Percentiles rank a stretch among this genome's conserved stretches.
These are phyloP conservation scores for Unio pictorum DNA, from an alignment of 2,888 invertebrate genomes.

Conservation along the genomic window DNA sequence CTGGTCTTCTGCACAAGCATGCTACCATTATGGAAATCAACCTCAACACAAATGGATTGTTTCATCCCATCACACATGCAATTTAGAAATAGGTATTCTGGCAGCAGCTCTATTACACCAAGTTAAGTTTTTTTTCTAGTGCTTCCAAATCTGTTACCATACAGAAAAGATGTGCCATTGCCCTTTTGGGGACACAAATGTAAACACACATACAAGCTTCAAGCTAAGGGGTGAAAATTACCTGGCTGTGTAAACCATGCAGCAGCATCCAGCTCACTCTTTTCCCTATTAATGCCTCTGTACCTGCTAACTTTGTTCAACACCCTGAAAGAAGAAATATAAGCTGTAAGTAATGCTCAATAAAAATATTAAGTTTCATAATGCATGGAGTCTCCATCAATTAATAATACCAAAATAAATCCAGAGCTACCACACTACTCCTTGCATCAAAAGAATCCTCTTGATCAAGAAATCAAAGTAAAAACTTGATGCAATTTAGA, in stretches of 20 bases:
- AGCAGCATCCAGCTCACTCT: constrained; percentile 66
- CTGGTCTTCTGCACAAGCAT: too few species aligned
- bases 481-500: too few species aligned
- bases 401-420: background rate
- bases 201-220: background rate
- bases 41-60: too few species aligned
- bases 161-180: too few species aligned
- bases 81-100: too few species aligned
- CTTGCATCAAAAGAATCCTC: background rate
- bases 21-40: too few species aligned
- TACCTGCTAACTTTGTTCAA: constrained; percentile 64
- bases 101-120: too few species aligned
- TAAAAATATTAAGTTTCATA: background rate
- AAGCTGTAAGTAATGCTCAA: background rate
- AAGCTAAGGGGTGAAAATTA: constrained; percentile 18
- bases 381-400: background rate
- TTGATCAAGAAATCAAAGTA: too few species aligned
- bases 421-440: background rate
- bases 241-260: constrained; percentile 70
- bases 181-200: too few species aligned
- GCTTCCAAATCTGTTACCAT: too few species aligned
- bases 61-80: too few species aligned
- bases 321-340: constrained; percentile 51
- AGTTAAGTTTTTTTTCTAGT: too few species aligned
- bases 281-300: constrained; percentile 66